A percentile compares a stretch with the other conserved stretches of the same genome.
These are phyloP conservation scores for Ia io DNA, from an alignment of 2,113 vertebrate species.

Conservation along the genomic window DNA sequence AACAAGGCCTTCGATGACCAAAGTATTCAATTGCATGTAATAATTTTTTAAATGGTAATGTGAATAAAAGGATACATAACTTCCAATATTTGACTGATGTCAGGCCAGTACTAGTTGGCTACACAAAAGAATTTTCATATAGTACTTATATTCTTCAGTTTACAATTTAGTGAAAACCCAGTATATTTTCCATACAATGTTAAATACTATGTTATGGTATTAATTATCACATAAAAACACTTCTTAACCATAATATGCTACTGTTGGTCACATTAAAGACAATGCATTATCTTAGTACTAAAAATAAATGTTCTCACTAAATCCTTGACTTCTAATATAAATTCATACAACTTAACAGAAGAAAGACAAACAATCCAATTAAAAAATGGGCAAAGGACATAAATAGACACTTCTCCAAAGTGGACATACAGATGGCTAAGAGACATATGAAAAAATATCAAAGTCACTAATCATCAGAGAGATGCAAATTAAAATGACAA, in stretches of 20 bases:
- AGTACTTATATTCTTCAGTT: background rate
- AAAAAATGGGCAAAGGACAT: too few species aligned
- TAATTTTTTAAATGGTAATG: background rate
- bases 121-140: background rate
- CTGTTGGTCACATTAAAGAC: background rate
- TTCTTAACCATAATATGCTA: background rate
- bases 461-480: too few species aligned
- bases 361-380: too few species aligned
- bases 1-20: background rate
- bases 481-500: too few species aligned
- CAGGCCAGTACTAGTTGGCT: background rate
- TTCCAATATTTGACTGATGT: background rate
- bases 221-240: background rate
- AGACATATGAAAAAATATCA: too few species aligned
- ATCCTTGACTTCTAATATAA: background rate
- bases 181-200: background rate
- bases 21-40: background rate
- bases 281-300: background rate
- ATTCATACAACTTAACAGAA: too few species aligned
- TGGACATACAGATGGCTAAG: too few species aligned
- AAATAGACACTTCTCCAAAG: too few species aligned
- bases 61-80: background rate
- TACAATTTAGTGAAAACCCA: constrained; percentile 4
- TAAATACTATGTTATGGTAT: background rate
- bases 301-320: background rate